These are phyloP conservation scores for Oryzias melastigma DNA, from an alignment of 2,113 vertebrate genomes.

Conservation along the genomic window DNA sequence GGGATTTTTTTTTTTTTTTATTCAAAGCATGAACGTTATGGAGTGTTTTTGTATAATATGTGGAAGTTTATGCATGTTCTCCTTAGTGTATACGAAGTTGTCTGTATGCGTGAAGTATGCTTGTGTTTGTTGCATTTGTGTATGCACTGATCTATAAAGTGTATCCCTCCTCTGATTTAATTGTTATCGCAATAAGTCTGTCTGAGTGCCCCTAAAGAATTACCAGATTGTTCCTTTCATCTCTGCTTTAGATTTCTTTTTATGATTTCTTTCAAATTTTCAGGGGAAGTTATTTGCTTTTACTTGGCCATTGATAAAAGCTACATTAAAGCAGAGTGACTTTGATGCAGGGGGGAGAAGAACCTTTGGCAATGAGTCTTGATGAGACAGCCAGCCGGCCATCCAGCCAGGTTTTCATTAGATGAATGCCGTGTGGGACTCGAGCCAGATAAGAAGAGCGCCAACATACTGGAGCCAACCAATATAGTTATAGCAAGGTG, in stretches of 20 bases:
- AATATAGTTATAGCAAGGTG: conserved; percentile 76
- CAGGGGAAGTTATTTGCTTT: conserved; percentile 67
- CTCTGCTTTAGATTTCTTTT: conserved; percentile 54
- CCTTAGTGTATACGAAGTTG: conserved; percentile 4
- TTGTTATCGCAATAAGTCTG: conserved; percentile 42
- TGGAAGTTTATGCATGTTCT: conserved; percentile 23
- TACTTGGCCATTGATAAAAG: conserved; percentile 76
- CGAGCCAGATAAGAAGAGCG: conserved; percentile 70
- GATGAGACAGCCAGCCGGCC: conserved; percentile 67
- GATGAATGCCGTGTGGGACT: conserved; percentile 73
- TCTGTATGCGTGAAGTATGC: conserved; percentile 4
- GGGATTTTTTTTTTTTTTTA: conserved; percentile 22
- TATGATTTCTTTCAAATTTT: conserved; percentile 59
- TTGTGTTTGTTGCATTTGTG: conserved; percentile 7
- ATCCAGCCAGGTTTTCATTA: conserved; percentile 75
- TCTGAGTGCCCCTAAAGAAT: conserved; percentile 50
- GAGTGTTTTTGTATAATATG: conserved; percentile 42
- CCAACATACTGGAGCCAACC: conserved; percentile 70
- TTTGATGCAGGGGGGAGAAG: conserved; percentile 69
- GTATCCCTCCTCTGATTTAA: conserved; percentile 45
- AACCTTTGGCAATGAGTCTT: conserved; percentile 70
- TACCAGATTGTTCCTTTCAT: conserved; percentile 43
- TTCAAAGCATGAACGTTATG: conserved; percentile 46
- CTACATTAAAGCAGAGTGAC: conserved; percentile 71
- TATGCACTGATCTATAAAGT: conserved; percentile 18